Evolutionary conservation across 2,888 invertebrate species (phyloP).

Genomic region (Corythucha ciliata): DNA sequence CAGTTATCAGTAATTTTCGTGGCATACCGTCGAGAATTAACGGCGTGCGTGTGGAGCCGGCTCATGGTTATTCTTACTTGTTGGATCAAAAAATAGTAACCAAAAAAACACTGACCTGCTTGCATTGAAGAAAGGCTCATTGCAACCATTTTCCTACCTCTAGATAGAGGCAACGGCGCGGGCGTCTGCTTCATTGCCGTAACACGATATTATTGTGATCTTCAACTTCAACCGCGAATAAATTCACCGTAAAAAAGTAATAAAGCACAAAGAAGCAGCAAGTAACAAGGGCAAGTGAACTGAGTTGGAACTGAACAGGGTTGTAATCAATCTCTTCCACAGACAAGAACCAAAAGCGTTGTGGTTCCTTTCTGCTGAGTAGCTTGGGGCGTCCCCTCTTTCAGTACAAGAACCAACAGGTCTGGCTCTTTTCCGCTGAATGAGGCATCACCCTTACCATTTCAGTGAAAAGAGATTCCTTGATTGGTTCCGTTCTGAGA

Average conservation of each 20-base stretch:
- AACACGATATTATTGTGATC: not conserved
- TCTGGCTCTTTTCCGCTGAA: slow-evolving; percentile 7
- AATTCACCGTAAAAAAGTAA: not conserved
- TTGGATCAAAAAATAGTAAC: too few relatives aligned
- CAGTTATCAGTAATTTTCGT: too few relatives aligned
- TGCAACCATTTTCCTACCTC: too few relatives aligned
- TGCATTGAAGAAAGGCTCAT: too few relatives aligned
- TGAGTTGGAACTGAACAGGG: slow-evolving; percentile 10
- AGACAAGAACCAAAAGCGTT: slow-evolving; percentile 13
- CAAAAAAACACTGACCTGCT: too few relatives aligned
- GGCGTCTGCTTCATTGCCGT: too few relatives aligned
- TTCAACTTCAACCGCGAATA: not conserved
- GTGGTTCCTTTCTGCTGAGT: slow-evolving; percentile 15
- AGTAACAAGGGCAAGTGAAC: not conserved
- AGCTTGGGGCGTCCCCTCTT: slow-evolving; percentile 1
- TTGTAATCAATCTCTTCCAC: slow-evolving; percentile 8
- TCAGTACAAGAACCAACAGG: slow-evolving; percentile 11
- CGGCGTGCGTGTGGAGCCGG: too few relatives aligned
- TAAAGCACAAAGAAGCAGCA: not conserved
- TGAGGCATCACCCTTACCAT: not conserved
- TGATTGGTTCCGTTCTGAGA: slow-evolving; percentile 16
- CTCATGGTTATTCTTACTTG: too few relatives aligned
- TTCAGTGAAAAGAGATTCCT: slow-evolving; percentile 8
- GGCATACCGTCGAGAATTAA: too few relatives aligned
- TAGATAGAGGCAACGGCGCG: too few relatives aligned